Evolutionary conservation across 2,797 vertebrate genomes (phyloP), one percentile per base, ranked within the genome.

Genomic region (Phalloptychus januarius): DNA sequence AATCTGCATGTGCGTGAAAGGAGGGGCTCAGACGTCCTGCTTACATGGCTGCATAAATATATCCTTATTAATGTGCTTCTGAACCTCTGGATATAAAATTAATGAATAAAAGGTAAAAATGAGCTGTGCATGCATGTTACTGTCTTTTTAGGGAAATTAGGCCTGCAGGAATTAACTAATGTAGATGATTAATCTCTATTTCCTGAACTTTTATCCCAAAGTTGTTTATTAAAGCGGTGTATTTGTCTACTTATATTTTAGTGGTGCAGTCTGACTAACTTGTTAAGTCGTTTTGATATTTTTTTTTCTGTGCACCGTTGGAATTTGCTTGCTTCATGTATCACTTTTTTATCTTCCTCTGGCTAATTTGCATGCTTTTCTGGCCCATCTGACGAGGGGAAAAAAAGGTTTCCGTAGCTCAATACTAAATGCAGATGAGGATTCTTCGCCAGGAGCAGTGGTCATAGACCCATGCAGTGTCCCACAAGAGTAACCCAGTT

Each of bases 31-130:
- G 54, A 33, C 61, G 70, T 83, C 77, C 78, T 79, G 78, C 86
- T 72, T 83, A 78, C 76, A 69, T 78, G 76, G 58, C 67, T 83
- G 82, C 83, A 80, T 85, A 85, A 86, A 79, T 81, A 72, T 76
- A 42, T 83, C 79, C 89, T 93, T 93, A 94, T 93, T 93, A 94
- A 90, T 46, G 86, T 45, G 61, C 76, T 76, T 77, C 67, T 85
- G 79, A 89, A 88, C 77, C 89, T 87, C 85, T 80, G 73, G 81
- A 89, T 88, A 75, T 78, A 78, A 92, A 91, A 93, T 90, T 91
- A 89, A 91, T 93, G 92, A 93, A 93, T 88, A 90, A 93, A 90
- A 82, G 83, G 84, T 89, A 80, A 84, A 93, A 93, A 94, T 95
- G 94, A 95, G 80, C 85, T 89, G 79, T 79, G 72, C 83, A 85